Evolutionary conservation across 2,888 invertebrate species (phyloP).

Genomic region (Hetaerina titia): DNA sequence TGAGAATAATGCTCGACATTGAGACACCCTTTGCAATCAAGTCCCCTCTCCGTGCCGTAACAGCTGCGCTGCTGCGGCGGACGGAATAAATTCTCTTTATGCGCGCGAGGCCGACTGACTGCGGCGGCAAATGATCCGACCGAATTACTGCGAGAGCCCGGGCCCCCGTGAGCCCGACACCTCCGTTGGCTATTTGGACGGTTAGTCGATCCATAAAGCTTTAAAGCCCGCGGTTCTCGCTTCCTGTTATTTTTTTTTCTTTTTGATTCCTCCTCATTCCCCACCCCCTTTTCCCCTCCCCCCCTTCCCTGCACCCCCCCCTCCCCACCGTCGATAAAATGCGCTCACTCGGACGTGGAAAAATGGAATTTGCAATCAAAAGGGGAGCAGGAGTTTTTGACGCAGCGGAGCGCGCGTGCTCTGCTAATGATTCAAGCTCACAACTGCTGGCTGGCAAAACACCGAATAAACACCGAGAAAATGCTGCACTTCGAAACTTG

Average conservation of each 20-base stretch:
- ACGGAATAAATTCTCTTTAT: constrained; percentile 34
- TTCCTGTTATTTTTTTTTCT: background rate
- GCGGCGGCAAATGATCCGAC: background rate
- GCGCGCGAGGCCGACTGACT: background rate
- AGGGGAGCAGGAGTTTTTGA: background rate
- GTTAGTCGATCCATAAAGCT: constrained; percentile 24
- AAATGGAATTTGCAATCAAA: constrained; percentile 1
- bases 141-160: background rate
- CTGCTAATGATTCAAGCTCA: background rate
- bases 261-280: background rate
- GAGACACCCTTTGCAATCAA: constrained; percentile 31
- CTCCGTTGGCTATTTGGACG: background rate
- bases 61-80: constrained; percentile 22
- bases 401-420: background rate
- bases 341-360: background rate
- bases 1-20: constrained; percentile 24
- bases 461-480: background rate
- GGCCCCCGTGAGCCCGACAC: background rate
- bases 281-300: background rate
- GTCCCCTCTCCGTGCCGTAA: background rate
- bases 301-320: background rate
- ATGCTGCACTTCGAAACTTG: background rate
- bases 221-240: background rate
- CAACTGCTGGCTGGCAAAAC: background rate
- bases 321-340: background rate